Evolutionary conservation across 2,888 invertebrate species (phyloP), one percentile per base, ranked within the genome.

Genomic region (Keiferia lycopersicella): DNA sequence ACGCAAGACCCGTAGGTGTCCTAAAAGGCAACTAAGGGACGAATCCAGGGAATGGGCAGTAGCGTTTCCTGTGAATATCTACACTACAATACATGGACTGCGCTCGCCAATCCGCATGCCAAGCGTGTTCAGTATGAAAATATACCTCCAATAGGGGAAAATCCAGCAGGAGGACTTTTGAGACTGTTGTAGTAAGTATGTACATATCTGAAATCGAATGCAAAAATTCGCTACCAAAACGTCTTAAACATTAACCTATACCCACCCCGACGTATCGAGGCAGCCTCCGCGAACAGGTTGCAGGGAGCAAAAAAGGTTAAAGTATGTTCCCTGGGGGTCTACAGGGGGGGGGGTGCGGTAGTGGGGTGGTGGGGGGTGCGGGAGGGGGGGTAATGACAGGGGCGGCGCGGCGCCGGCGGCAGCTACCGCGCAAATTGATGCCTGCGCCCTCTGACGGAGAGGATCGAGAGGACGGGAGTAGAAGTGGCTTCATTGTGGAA

Each of bases 361-460:
- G 45, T 10, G n/a, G 30, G 45, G 38, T 67, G 66, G 67, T 34
- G 10, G 62, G 10, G 64, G 62, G 66, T 53, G 70, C 58, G 41
- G 75, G 67, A 72, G 74, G 76, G 82, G 82, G 84, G 81, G 81
- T 90, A 89, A 90, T 90, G 90, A 90, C 88, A 88, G 90, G 88
- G 90, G 91, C 88, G 88, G 89, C 83, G 81, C 84, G 86, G 91
- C 88, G 90, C 91, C 90, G 85, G 87, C 84, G 89, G 90, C 90
- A 69, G 91, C 91, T 91, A 90, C 91, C 78, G 91, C 86, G 88
- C 88, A 91, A 91, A 91, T 91, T 91, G 91, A 89, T 91, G 91
- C 88, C 82, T 87, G 87, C 86, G 87, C 88, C 89, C 89, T 84
- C 83, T 81, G 78, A 76, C 79, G 58, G 18, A 58, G 16, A 38